Conservation (phyloP, 2,888 invertebrate genomes). For the Phasia obesa region DNA sequence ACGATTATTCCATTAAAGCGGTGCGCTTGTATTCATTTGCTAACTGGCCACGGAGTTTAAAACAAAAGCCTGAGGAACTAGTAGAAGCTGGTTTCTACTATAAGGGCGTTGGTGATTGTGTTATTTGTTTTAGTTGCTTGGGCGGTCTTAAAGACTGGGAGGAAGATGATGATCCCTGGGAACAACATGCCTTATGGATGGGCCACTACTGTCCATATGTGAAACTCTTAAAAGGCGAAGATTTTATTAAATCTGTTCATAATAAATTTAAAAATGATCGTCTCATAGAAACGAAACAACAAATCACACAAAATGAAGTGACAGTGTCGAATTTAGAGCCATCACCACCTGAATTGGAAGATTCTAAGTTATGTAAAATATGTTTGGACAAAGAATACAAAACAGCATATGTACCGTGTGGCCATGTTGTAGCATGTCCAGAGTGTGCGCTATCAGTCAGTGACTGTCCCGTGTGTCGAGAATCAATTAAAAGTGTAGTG, state of each 20-base stretch:
- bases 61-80: slow-evolving; percentile 90
- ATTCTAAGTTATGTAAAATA: slow-evolving; percentile 92
- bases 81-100: slow-evolving; percentile 97
- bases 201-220: slow-evolving; percentile 90
- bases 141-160: slow-evolving; percentile 97
- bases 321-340: not conserved
- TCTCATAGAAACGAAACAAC: slow-evolving; percentile 1
- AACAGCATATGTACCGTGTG: slow-evolving; percentile 96
- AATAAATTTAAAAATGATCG: slow-evolving; percentile 72
- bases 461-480: slow-evolving; percentile 94
- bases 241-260: slow-evolving; percentile 85
- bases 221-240: slow-evolving; percentile 89
- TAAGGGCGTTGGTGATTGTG: slow-evolving; percentile 93
- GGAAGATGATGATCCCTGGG: slow-evolving; percentile 94
- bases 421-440: slow-evolving; percentile 95
- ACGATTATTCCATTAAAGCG: slow-evolving; percentile 87
- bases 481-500: slow-evolving; percentile 85
- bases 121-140: slow-evolving; percentile 96
- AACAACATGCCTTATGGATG: slow-evolving; percentile 96
- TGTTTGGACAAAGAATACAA: slow-evolving; percentile 94
- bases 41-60: slow-evolving; percentile 91
- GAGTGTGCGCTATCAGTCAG: slow-evolving; percentile 93
- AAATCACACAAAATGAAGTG: slow-evolving; percentile 22
- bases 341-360: slow-evolving; percentile 78
- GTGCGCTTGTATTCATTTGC: slow-evolving; percentile 88